A percentile compares a stretch with the other conserved stretches of the same genome.
Conservation (phyloP, 2,797 vertebrate genomes). For the Vultur gryphus region DNA sequence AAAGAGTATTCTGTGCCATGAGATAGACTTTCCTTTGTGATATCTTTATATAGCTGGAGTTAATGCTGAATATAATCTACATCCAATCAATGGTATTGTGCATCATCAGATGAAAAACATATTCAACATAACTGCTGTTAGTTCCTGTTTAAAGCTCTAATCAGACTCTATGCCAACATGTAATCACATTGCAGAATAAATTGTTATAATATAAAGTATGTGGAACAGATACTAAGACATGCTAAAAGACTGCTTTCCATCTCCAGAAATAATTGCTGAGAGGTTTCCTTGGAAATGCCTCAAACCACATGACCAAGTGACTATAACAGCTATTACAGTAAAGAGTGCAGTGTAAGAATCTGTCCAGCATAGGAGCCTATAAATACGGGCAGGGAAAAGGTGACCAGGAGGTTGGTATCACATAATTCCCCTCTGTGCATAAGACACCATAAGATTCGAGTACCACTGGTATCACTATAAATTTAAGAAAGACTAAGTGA, state of each 20-base stretch:
- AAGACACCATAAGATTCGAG: background rate
- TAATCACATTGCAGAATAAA: conserved; percentile 72
- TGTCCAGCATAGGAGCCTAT: background rate
- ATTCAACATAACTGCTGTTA: conserved; percentile 68
- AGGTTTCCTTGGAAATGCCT: conserved; percentile 68
- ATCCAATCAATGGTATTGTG: conserved; percentile 75
- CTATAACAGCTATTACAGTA: background rate
- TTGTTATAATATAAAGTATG: conserved; percentile 61
- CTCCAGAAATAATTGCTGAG: conserved; percentile 55
- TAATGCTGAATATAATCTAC: conserved; percentile 69
- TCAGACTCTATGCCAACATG: conserved; percentile 68
- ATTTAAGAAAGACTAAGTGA: background rate
- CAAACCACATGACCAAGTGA: conserved; percentile 31
- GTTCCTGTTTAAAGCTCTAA: conserved; percentile 73
- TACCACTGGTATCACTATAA: background rate
- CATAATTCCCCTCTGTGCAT: background rate
- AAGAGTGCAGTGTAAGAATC: background rate
- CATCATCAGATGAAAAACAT: conserved; percentile 70
- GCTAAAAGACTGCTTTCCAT: conserved; percentile 52
- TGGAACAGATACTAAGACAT: conserved; percentile 55
- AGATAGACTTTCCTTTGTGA: conserved; percentile 66
- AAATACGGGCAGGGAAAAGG: background rate
- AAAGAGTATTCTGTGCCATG: conserved; percentile 62
- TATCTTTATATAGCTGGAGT: conserved; percentile 68
- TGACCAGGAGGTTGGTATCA: background rate